phyloP scores from a whole-genome alignment of 2,888 invertebrate genomes.

The Polyommatus icarus region DNA sequence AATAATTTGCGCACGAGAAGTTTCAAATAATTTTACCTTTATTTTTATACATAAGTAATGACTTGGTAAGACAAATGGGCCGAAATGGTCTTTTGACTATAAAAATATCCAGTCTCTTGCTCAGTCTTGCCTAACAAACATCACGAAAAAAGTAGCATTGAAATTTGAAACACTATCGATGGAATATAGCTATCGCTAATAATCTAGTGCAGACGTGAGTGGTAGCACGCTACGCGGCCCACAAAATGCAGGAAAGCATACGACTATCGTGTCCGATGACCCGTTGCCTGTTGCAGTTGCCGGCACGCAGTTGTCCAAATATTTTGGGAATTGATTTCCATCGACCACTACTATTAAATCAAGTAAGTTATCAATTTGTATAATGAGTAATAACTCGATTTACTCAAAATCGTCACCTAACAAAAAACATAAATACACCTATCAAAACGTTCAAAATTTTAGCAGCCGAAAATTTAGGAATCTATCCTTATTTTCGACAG shows the following conservation, averaged over 20 bases:
- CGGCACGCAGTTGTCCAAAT: neutral
- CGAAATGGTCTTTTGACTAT: neutral
- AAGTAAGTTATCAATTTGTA: no score
- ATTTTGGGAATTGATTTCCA: neutral
- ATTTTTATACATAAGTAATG: neutral
- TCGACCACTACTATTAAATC: no score
- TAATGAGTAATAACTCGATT: no score
- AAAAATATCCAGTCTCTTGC: neutral
- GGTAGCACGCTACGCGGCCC: neutral
- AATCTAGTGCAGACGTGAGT: conserved; percentile 7
- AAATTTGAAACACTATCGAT: neutral
- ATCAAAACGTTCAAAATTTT: neutral
- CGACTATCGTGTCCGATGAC: neutral
- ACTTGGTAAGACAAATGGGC: neutral
- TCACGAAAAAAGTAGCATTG: neutral
- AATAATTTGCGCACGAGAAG: conserved; percentile 32
- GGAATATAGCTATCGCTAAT: neutral
- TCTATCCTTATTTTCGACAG: neutral
- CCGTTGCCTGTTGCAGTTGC: neutral
- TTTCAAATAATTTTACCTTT: conserved; percentile 21
- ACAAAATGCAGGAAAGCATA: neutral
- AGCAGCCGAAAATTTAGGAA: neutral
- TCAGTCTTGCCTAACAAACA: neutral
- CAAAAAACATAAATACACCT: no score
- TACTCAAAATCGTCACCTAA: no score